Percentiles rank a stretch among this genome's conserved stretches.
These are phyloP conservation scores for Pollenia amentaria DNA, from an alignment of 2,888 invertebrate species.

Conservation along the genomic window DNA sequence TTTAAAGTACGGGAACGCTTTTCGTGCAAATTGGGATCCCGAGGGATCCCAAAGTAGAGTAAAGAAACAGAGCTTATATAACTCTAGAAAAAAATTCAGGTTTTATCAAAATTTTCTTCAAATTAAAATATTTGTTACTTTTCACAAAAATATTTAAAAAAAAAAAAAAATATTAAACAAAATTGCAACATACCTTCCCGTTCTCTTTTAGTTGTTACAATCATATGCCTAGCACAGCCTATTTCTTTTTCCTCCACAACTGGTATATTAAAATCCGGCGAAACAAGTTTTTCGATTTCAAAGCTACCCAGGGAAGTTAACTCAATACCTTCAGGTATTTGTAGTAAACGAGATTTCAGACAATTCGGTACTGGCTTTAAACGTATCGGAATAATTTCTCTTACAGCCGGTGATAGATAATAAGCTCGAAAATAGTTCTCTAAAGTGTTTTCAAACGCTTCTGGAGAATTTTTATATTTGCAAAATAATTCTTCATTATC, in stretches of 20 bases:
- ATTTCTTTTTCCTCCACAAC: not conserved
- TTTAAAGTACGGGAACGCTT: too few species aligned
- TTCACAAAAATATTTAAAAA: too few species aligned
- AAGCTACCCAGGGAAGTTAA: not conserved
- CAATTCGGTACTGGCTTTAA: conserved; percentile 51
- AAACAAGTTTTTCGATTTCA: conserved; percentile 15
- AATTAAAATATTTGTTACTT: too few species aligned
- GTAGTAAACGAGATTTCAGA: conserved; percentile 49
- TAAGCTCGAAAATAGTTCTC: conserved; percentile 58
- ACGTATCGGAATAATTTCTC: conserved; percentile 52
- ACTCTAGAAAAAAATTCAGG: too few species aligned
- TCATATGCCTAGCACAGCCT: not conserved
- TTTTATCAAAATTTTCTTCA: too few species aligned
- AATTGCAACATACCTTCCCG: not conserved
- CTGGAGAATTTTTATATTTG: conserved; percentile 38
- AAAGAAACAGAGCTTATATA: too few species aligned
- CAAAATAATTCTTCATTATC: conserved; percentile 16
- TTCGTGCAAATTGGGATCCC: too few species aligned
- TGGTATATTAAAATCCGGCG: not conserved
- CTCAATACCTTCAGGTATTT: conserved; percentile 41
- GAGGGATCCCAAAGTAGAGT: too few species aligned
- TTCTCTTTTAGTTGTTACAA: not conserved
- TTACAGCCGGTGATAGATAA: conserved; percentile 51
- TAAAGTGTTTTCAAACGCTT: conserved; percentile 14
- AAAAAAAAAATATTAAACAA: too few species aligned